Evolutionary conservation across 2,113 vertebrate species (phyloP).

Genomic region (Steatornis caripensis): DNA sequence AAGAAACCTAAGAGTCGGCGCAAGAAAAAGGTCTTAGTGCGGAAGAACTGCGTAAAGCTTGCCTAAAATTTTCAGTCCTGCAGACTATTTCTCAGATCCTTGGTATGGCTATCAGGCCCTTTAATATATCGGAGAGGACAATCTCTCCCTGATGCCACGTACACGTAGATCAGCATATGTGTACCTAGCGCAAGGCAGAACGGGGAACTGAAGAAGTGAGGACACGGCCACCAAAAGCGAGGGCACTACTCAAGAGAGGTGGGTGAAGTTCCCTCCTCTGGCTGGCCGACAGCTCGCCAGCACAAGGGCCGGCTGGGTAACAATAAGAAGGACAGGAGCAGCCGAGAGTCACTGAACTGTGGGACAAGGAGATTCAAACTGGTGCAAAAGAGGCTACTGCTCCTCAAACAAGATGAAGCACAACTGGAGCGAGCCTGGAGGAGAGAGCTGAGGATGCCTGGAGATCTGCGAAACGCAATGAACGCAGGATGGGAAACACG

Average conservation of each 20-base stretch:
- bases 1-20: not conserved
- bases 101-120: not conserved
- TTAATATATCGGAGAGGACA: not conserved
- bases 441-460: not conserved
- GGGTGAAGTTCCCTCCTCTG: not conserved
- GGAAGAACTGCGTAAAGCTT: not conserved
- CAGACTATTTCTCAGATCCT: not conserved
- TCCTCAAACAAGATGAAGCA: not conserved
- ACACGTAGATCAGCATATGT: not conserved
- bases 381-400: not conserved
- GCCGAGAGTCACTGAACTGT: fast-evolving
- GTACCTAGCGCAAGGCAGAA: not conserved
- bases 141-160: too few species aligned
- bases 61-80: not conserved
- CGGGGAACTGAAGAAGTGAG: not conserved
- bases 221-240: not conserved
- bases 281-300: not conserved
- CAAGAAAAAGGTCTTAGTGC: not conserved
- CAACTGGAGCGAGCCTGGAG: not conserved
- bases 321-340: not conserved
- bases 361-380: not conserved
- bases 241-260: not conserved
- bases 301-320: fast-evolving
- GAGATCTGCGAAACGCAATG: not conserved
- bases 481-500: fast-evolving